These are phyloP conservation scores for Sinopyrophorus schimmeli DNA, from an alignment of 2,888 invertebrate species.

Conservation along the genomic window DNA sequence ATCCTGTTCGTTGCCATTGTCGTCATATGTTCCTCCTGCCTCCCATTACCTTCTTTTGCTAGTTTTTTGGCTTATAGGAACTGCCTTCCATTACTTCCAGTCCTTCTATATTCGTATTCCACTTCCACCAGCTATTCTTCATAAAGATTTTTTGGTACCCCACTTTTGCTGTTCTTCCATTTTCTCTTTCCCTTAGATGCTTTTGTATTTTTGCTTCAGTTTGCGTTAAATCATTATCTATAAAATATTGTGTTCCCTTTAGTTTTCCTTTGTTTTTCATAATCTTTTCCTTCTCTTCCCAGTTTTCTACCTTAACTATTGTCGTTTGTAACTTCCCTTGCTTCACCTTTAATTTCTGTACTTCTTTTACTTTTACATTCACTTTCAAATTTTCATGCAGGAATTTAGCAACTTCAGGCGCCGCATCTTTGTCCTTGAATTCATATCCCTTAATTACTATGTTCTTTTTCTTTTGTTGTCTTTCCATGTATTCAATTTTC, in stretches of 20 bases:
- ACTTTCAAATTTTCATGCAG: slow-evolving; percentile 3
- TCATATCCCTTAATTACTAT: too few species aligned
- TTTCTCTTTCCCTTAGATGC: slow-evolving; percentile 1
- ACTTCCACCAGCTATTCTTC: slow-evolving; percentile 3
- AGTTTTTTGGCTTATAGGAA: slow-evolving; percentile 7
- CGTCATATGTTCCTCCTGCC: not conserved
- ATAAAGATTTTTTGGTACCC: slow-evolving; percentile 9
- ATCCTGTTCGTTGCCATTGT: slow-evolving; percentile 2
- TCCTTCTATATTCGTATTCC: slow-evolving; percentile 4
- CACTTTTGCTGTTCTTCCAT: slow-evolving; percentile 3
- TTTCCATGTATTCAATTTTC: slow-evolving; percentile 2
- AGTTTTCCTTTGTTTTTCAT: slow-evolving; percentile 6
- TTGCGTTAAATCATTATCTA: slow-evolving; percentile 7
- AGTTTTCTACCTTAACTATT: not conserved
- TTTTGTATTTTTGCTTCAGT: slow-evolving; percentile 6
- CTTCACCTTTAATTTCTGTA: slow-evolving; percentile 6
- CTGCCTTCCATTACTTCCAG: slow-evolving; percentile 3
- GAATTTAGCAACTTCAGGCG: slow-evolving; percentile 5
- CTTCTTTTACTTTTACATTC: not conserved
- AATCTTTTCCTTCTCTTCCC: slow-evolving; percentile 2
- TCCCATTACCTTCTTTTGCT: not conserved
- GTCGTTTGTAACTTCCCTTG: slow-evolving; percentile 4
- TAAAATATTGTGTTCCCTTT: slow-evolving; percentile 6
- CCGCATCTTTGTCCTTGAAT: too few species aligned
- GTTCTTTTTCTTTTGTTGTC: not conserved